A percentile compares a stretch with the other conserved stretches of the same genome.
Evolutionary conservation across 1,140 invertebrate genomes (phyloP).

Genomic region (Eulimnadia texana): DNA sequence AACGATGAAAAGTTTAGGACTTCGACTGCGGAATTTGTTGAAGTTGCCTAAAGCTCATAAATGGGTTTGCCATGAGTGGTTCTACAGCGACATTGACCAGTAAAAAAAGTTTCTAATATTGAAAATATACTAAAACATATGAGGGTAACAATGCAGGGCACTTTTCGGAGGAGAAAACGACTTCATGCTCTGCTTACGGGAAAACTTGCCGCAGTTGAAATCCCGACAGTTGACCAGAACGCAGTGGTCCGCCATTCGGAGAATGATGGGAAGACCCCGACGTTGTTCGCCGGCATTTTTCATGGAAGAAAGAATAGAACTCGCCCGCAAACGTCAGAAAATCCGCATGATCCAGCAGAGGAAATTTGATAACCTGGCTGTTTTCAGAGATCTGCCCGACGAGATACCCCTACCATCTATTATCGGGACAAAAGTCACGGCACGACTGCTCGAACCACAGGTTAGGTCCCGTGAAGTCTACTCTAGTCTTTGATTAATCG

Average conservation of each 20-base stretch:
- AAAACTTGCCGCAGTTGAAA: conserved; percentile 86
- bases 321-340: conserved; percentile 78
- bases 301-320: conserved; percentile 75
- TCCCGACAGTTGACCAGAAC: conserved; percentile 67
- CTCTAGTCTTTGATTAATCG: no score
- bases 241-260: conserved; percentile 89
- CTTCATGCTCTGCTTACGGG: conserved; percentile 84
- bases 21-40: conserved; percentile 82
- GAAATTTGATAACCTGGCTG: conserved; percentile 63
- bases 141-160: no score
- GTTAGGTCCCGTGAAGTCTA: no score
- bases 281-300: conserved; percentile 90
- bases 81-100: conserved; percentile 94
- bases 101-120: no score
- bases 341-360: conserved; percentile 88
- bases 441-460: conserved; percentile 74
- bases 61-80: conserved; percentile 99
- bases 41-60: conserved; percentile 97
- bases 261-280: conserved; percentile 96
- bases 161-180: conserved; percentile 93
- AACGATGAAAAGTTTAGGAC: conserved; percentile 72
- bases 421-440: conserved; percentile 91
- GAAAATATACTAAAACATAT: no score
- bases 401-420: conserved; percentile 92
- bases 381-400: conserved; percentile 78